Evolutionary conservation across 2,113 vertebrate species (phyloP), one percentile per base, ranked within the genome.

Genomic region (Lonchura striata): DNA sequence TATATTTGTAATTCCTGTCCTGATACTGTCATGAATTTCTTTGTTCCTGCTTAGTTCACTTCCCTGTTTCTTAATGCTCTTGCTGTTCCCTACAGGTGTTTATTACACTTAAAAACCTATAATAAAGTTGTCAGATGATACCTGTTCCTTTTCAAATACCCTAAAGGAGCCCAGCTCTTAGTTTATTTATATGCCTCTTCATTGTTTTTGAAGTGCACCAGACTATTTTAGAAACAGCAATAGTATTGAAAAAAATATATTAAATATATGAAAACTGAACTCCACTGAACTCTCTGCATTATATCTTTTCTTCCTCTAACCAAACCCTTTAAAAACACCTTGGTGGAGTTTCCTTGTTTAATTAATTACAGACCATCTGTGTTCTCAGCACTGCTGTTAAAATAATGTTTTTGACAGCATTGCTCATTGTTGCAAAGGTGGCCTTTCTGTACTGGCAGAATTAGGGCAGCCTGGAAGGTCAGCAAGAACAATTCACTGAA

Each of bases 291-390:
- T 86, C 42, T 72, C 9, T 35, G 49, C 23, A 7, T 64, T 86
- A 28, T 33, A 42, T 63, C 24, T 49, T 59, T 80, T 83, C 91
- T 80, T 82, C 70, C 86, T 92, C 50, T 68, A 71, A 79, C 72
- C 54, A 66, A 85, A 61, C 63, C 78, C 80, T 91, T 69, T 86
- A 86, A 82, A 90, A 92, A 90, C 66, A 80, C 69, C 50, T 89
- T 96, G 72, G 81, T 94, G 83, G 91, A 61, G 78, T 94, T 93
- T 94, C 88, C 84, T 82, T 94, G 37, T 83, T 95, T 92, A 69
- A 64, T 86, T 80, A 95, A 59, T 88, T 59, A 27, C 64, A 76
- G 69, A 41, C 76, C 25, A 0, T 0, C 78, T 87, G 60, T 82
- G 69, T 81, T 81, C 74, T 82, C n/a, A 80, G 66, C 66, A 20